Evolutionary conservation across 2,113 vertebrate species (phyloP).

Genomic region (Orientallactaga bullata): DNA sequence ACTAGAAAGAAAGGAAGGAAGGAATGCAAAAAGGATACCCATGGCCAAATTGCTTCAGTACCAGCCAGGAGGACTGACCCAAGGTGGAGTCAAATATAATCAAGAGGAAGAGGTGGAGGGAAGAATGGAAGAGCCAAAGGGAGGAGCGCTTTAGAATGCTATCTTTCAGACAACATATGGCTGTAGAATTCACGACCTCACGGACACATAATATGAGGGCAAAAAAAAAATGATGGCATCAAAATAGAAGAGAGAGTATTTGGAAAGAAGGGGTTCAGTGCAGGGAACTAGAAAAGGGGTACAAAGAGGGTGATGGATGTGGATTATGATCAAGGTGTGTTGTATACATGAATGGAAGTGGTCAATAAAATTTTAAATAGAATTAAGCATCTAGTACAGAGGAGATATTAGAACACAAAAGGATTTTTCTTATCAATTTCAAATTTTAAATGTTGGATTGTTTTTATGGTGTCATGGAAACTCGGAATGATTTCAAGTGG

Average conservation of each 20-base stretch:
- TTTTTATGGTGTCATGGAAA: not conserved
- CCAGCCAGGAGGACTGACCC: fast-evolving
- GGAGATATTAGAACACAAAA: not conserved
- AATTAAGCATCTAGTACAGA: not conserved
- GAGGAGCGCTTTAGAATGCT: too few relatives aligned
- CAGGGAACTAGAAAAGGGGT: too few relatives aligned
- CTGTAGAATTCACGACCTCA: too few relatives aligned
- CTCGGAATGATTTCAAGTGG: not conserved
- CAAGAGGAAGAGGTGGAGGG: not conserved
- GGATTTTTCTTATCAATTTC: not conserved
- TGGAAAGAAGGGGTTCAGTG: too few relatives aligned
- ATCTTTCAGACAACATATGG: too few relatives aligned
- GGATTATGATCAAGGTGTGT: too few relatives aligned
- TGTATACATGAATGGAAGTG: too few relatives aligned
- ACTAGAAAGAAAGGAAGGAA: not conserved
- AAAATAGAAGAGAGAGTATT: too few relatives aligned
- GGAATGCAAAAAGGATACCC: not conserved
- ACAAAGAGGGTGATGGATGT: too few relatives aligned
- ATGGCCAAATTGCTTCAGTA: not conserved
- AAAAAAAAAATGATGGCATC: too few relatives aligned
- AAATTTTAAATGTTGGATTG: not conserved
- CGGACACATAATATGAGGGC: too few relatives aligned
- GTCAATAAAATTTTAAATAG: not conserved
- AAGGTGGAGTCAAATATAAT: not conserved
- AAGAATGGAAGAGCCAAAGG: too few relatives aligned